Base-by-base conservation (phyloP, 2,888 invertebrate species). In the Amblyjoppa proteus region DNA sequence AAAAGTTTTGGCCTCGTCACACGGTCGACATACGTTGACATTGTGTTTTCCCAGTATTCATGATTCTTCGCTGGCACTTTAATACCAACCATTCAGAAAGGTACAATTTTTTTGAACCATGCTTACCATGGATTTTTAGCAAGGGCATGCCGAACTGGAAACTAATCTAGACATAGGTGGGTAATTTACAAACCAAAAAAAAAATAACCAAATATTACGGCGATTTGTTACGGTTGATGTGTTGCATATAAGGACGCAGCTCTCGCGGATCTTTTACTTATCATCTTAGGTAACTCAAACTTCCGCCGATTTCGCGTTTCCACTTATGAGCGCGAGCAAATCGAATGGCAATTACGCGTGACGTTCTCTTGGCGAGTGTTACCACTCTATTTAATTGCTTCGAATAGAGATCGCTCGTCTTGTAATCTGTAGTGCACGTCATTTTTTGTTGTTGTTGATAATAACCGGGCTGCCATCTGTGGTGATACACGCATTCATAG, bases 1-100 rank as follows among this genome's bases (percentile, higher is more conserved):
- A 75, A 61, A 75, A 56, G 56, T 56, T 56, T 56, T 25, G 25
- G 58, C 49, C 58, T 61, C 61, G 61, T 75, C 34, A 49, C 20
- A 75, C 45, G 74, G 49, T 61, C 61, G 61, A 75, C 74, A 58
- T 25, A 16, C 38, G 61, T 58, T 75, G 74, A 75, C 74, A 45
- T 25, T 56, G 56, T 56, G 25, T 56, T 56, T 56, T 56, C 25
- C 20, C 56, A 11, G 56, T 25, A 56, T 56, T 56, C 56, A 56
- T 56, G 25, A 56, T 56, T 56, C 56, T 56, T 56, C 20, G 56
- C 56, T 11, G 25, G 25, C 9, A 56, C 56, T 56, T 11, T 25
- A 6, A 25, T 56, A 11, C 56, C 20, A 25, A 56, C 3, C 7
- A 25, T 9, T 9, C 41, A 9, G 41, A 41, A 41, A 9, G 9